phyloP scores from a whole-genome alignment of 2,888 invertebrate species.

The Ischnura elegans region DNA sequence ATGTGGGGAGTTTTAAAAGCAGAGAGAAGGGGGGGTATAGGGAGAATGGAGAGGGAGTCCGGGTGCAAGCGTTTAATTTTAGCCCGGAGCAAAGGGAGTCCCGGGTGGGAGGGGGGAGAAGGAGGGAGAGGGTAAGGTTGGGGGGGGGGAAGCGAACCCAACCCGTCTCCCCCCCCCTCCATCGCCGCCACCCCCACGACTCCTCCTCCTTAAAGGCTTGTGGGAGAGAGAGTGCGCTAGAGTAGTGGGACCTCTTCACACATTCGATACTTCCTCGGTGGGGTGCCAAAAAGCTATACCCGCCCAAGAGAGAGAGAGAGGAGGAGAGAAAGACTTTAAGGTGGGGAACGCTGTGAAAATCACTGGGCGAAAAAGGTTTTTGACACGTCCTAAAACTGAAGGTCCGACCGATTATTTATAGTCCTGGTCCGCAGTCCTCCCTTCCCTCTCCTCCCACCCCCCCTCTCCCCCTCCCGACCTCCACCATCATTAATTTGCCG shows the following conservation, averaged over 20 bases:
- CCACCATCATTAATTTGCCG: slow-evolving; percentile 39
- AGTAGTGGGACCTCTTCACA: slow-evolving; percentile 25
- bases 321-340: background rate
- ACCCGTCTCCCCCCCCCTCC: background rate
- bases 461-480: too few species aligned
- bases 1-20: background rate
- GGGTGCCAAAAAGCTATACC: slow-evolving; percentile 52
- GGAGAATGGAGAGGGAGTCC: slow-evolving; percentile 7
- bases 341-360: slow-evolving; percentile 22
- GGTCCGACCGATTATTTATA: slow-evolving; percentile 50
- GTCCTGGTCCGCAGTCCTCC: background rate
- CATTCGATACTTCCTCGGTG: slow-evolving; percentile 66
- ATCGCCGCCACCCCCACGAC: too few species aligned
- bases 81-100: slow-evolving; percentile 47
- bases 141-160: background rate
- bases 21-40: background rate
- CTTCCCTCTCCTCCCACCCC: background rate
- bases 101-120: background rate
- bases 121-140: background rate
- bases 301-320: background rate
- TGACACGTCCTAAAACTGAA: slow-evolving; percentile 37
- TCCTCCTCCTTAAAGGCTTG: background rate
- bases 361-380: slow-evolving; percentile 41
- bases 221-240: background rate
- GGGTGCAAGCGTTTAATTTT: slow-evolving; percentile 64